Evolutionary conservation across 2,888 invertebrate genomes (phyloP), one percentile per base, ranked within the genome.

Genomic region (Caenorhabditis japonica): DNA sequence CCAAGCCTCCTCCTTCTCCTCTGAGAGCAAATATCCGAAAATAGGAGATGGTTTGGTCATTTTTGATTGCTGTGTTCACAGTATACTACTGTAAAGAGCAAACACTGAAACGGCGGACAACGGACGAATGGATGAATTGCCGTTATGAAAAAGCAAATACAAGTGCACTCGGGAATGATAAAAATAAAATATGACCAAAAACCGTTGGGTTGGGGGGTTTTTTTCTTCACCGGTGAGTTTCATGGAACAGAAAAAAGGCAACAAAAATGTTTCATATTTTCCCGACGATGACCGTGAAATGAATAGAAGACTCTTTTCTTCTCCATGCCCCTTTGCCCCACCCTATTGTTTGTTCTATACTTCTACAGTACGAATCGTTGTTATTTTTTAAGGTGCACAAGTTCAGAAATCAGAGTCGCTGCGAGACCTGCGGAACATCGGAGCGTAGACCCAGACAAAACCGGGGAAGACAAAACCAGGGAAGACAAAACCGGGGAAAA

Each of bases 111-210:
- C 46, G 58, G 13, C 19, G 15, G 33, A 46, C 46, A 34, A 58
- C 56, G 47, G 44, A 58, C 49, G 34, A n/a, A 34, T 47, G 58
- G 43, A 58, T 56, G 38, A 23, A 13, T 21, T 44, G 39, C 59
- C 49, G 59, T 59, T 49, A 10, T 30, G 59, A 59, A 59, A 59
- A 59, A 49, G 59, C 59, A 59, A 59, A 59, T 41, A 59, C 25
- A 4, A 38, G 30, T 47, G 58, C 30, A n/a, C n/a, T 34, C 56
- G 44, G 30, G 33, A 15, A 21, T 59, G 59, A 59, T 59, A 59
- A 59, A 59, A 49, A 59, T 59, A 59, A 59, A 59, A 49, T 49
- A 41, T 21, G 34, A 34, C 34, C 49, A 49, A 49, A 30, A 58
- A 12, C 21, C 33, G 19, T 30, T 19, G 55, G 15, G 43, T 21